Percentiles rank a stretch among this genome's conserved stretches.
These are phyloP conservation scores for Allophyes oxyacanthae DNA, from an alignment of 2,888 invertebrate species.

Conservation along the genomic window DNA sequence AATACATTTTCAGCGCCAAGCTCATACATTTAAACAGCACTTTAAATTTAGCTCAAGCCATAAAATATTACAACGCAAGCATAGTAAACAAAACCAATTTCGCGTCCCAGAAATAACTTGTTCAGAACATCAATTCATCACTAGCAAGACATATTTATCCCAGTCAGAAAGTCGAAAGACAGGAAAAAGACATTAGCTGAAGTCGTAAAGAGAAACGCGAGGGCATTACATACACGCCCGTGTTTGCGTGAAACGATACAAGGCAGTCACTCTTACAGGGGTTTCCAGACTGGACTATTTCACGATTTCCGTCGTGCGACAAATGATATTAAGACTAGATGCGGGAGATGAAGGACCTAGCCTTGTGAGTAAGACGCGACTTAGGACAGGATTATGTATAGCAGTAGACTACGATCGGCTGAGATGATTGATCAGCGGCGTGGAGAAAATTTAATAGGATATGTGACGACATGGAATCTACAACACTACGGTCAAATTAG, in stretches of 20 bases:
- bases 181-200: slow-evolving; percentile 42
- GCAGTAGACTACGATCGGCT: no score
- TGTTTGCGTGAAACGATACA: slow-evolving; percentile 17
- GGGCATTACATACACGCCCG: slow-evolving; percentile 15
- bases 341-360: no score
- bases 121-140: slow-evolving; percentile 40
- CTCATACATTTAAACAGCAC: slow-evolving; percentile 22
- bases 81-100: slow-evolving; percentile 41
- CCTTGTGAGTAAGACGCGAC: no score
- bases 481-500: no score
- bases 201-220: slow-evolving; percentile 21
- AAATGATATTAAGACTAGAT: no score
- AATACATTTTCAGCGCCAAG: slow-evolving; percentile 11
- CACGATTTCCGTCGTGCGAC: no score
- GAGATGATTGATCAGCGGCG: no score
- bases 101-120: slow-evolving; percentile 29
- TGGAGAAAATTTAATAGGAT: no score
- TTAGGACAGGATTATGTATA: no score
- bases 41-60: slow-evolving; percentile 15
- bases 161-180: slow-evolving; percentile 23
- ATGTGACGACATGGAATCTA: no score
- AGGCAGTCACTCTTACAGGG: background rate
- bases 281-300: background rate
- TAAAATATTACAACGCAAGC: slow-evolving; percentile 36
- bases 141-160: slow-evolving; percentile 25